phyloP scores from a whole-genome alignment of 2,888 invertebrate genomes.

The Rhyacophila evoluta region DNA sequence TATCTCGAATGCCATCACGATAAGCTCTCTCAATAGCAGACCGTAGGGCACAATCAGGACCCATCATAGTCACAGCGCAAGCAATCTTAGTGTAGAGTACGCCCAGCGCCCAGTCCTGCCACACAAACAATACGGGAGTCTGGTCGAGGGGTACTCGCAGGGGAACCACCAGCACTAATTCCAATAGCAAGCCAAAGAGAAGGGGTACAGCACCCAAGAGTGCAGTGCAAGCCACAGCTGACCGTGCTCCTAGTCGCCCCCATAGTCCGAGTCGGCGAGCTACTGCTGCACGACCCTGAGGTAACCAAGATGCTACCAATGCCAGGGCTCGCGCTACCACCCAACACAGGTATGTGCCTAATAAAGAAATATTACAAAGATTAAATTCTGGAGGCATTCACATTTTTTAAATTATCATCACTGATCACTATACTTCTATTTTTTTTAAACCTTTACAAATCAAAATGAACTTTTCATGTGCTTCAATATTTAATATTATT shows the following conservation, averaged over 20 bases:
- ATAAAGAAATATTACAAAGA: too few species aligned
- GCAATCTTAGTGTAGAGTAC: constrained; percentile 98
- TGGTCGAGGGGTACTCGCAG: constrained; percentile 92
- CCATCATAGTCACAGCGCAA: constrained; percentile 97
- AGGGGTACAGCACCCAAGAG: constrained; percentile 92
- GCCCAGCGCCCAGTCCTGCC: constrained; percentile 98
- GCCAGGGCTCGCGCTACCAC: constrained; percentile 85
- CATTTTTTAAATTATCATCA: too few species aligned
- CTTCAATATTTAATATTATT: too few species aligned
- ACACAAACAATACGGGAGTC: constrained; percentile 88
- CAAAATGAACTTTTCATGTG: too few species aligned
- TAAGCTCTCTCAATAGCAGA: constrained; percentile 94
- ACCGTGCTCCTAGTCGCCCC: constrained; percentile 80
- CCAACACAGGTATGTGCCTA: constrained; percentile 95
- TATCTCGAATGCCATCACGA: constrained; percentile 91
- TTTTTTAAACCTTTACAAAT: too few species aligned
- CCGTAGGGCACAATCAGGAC: constrained; percentile 95
- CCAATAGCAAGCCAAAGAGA: constrained; percentile 91
- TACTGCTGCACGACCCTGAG: constrained; percentile 86
- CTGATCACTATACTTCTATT: too few species aligned
- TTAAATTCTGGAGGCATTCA: too few species aligned
- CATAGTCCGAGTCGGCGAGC: constrained; percentile 79
- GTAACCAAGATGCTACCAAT: constrained; percentile 87
- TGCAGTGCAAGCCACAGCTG: constrained; percentile 80
- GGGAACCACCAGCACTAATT: constrained; percentile 91